A percentile compares a stretch with the other conserved stretches of the same genome.
Conservation (phyloP, 2,113 vertebrate species). For the Cyanistes caeruleus region DNA sequence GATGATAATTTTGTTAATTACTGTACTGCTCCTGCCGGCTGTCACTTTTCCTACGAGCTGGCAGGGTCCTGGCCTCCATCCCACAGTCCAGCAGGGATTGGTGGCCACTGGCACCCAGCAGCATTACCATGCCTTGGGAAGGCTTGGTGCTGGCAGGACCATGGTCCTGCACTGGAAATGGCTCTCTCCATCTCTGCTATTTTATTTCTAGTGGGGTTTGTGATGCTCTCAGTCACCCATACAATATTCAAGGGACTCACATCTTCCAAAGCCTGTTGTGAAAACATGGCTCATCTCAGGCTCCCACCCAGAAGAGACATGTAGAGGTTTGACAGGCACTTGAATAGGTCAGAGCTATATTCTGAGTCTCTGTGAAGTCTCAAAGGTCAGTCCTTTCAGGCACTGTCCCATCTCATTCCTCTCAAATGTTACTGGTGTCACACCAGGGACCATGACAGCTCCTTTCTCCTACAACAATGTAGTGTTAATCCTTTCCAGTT, state of each 20-base stretch:
- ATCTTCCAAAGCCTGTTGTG: background rate
- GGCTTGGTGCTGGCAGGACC: rapidly evolving
- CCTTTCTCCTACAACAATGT: background rate
- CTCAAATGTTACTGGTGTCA: background rate
- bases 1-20: background rate
- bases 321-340: background rate
- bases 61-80: background rate
- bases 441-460: background rate
- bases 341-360: background rate
- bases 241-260: rapidly evolving
- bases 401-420: background rate
- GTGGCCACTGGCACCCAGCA: rapidly evolving
- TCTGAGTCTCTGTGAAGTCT: background rate
- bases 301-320: background rate
- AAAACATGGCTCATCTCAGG: background rate
- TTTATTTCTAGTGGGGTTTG: background rate
- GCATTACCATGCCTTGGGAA: rapidly evolving
- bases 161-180: rapidly evolving
- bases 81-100: rapidly evolving
- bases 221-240: rapidly evolving
- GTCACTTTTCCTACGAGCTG: background rate
- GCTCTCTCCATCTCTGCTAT: background rate
- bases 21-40: rapidly evolving
- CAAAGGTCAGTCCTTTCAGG: conserved; percentile 25
- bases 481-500: background rate